These are phyloP conservation scores for Uropetala carovei DNA, from an alignment of 2,888 invertebrate genomes.

Conservation along the genomic window DNA sequence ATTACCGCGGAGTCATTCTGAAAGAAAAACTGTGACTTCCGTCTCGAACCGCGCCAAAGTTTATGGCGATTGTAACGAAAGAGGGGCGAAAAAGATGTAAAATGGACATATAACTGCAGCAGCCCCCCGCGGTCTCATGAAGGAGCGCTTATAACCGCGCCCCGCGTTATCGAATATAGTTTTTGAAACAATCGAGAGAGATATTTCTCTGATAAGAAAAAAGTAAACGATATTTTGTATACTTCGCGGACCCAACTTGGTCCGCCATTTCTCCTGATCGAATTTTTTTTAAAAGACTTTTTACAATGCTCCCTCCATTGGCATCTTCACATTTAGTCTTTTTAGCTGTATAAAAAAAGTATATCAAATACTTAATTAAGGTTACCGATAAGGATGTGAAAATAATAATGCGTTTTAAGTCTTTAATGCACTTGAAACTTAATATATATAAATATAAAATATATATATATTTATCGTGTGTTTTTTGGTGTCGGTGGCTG, in stretches of 20 bases:
- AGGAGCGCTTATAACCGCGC: background rate
- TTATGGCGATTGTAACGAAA: too few relatives aligned
- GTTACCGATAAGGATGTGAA: constrained; percentile 38
- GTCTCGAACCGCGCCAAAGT: background rate
- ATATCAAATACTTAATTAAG: constrained; percentile 29
- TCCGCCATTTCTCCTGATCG: constrained; percentile 36
- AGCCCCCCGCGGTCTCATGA: background rate
- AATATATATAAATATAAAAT: constrained; percentile 52
- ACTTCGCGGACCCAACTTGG: background rate
- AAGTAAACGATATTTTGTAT: constrained; percentile 52
- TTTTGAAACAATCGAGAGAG: constrained; percentile 40
- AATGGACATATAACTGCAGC: background rate
- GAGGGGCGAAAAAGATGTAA: background rate
- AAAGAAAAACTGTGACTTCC: background rate
- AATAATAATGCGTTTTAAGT: constrained; percentile 44
- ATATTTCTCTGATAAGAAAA: constrained; percentile 55
- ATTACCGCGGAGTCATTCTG: background rate
- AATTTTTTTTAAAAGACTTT: constrained; percentile 60
- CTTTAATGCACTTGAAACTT: constrained; percentile 51
- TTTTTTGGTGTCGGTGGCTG: constrained; percentile 64
- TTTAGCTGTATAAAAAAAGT: constrained; percentile 49
- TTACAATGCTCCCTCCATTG: constrained; percentile 59
- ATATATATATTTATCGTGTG: constrained; percentile 55
- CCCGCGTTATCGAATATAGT: constrained; percentile 45
- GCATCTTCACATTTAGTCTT: constrained; percentile 48